Evolutionary conservation across 2,797 vertebrate genomes (phyloP), one percentile per base, ranked within the genome.

Genomic region (Paratrypauchen microcephalus): DNA sequence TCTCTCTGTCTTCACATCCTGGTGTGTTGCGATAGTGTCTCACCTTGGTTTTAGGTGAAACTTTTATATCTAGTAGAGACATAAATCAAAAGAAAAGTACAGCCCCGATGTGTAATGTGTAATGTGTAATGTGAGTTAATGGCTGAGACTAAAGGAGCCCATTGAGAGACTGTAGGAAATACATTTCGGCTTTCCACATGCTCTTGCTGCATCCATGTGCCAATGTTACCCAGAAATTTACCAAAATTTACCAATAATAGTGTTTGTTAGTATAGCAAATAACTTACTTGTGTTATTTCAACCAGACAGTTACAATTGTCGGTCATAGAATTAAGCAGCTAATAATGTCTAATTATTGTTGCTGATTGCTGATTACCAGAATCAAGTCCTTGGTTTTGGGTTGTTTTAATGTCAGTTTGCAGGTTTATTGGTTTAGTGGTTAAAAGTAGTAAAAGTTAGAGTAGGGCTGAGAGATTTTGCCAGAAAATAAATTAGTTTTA

Each of bases 131-230:
- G 15, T 32, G 63, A 72, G 76, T 66, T 75, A 69, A 81, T 63
- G 73, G 80, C 65, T 63, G 45, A 60, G 62, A 57, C 74, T 72
- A 62, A 54, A 63, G 60, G 28, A 58, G 66, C 70, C 77, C 72
- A 71, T n/a, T 50, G 71, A 67, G 71, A 81, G 28, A 48, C 57
- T 78, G 75, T 61, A 54, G 39, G 66, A 32, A 63, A 72, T 75
- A 66, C 32, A 58, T 57, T 74, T 61, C 72, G 52, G 64, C 62
- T 66, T 30, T 73, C 74, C 74, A 59, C 15, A 16, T 75, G 67
- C 73, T 62, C 69, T 75, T 72, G 58, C 60, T 68, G 64, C 28
- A 80, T 45, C 60, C 65, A 67, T 59, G 54, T 82, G 65, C 45
- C 55, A 18, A 45, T 65, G 45, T 64, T 63, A 36, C 57, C 32